Conservation (phyloP, 2,113 vertebrate genomes). For the Crotalus horridus region DNA sequence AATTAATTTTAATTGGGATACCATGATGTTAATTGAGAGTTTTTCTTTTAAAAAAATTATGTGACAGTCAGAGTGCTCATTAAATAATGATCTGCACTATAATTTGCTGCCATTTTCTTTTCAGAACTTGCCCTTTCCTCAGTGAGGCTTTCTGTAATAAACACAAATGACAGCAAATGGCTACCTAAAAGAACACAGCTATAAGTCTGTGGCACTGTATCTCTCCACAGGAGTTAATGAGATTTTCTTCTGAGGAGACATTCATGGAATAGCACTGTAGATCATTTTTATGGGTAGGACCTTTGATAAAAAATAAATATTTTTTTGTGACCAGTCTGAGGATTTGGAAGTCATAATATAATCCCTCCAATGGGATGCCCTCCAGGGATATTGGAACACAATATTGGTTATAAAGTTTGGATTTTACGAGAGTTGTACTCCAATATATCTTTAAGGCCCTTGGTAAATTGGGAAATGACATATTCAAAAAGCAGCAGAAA, state of each 20-base stretch:
- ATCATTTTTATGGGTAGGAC: background rate
- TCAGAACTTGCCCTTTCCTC: background rate
- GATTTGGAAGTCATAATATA: background rate
- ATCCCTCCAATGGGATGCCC: background rate
- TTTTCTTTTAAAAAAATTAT: slow-evolving; percentile 2
- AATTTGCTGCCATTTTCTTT: slow-evolving; percentile 14
- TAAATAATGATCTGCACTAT: slow-evolving; percentile 22
- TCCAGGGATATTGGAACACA: background rate
- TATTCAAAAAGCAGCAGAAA: background rate
- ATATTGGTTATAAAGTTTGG: background rate
- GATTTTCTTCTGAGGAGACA: background rate
- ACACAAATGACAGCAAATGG: background rate
- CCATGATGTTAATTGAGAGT: slow-evolving; percentile 10
- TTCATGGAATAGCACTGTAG: background rate
- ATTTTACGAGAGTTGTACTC: background rate
- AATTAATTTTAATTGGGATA: slow-evolving; percentile 41
- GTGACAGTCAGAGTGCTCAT: slow-evolving; percentile 22
- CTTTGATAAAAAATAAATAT: background rate
- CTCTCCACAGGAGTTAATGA: background rate
- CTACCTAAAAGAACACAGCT: background rate
- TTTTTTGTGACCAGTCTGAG: background rate
- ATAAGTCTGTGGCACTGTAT: background rate
- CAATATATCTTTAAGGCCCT: background rate
- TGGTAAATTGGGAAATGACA: background rate
- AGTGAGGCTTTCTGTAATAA: slow-evolving; percentile 3